Percentiles rank a stretch among this genome's conserved stretches.
phyloP scores from a whole-genome alignment of 2,797 vertebrate genomes.

The Bucorvus abyssinicus region DNA sequence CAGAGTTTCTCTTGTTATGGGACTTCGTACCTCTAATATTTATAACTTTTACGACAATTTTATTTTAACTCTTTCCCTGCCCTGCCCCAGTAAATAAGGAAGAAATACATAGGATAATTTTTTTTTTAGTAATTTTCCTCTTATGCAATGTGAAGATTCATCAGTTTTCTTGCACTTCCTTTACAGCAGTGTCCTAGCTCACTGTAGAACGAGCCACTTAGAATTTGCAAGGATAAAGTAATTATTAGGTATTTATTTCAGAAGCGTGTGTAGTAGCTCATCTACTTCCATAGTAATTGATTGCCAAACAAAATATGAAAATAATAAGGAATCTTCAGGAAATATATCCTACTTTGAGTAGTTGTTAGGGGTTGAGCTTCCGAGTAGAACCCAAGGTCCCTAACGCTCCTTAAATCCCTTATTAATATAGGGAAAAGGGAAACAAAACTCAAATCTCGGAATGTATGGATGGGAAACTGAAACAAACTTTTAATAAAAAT shows the following conservation, averaged over 20 bases:
- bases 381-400: too few relatives aligned
- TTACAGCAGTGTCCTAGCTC: not conserved
- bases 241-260: not conserved
- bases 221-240: not conserved
- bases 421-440: too few relatives aligned
- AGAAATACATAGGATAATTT: not conserved
- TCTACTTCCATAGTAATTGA: not conserved
- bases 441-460: too few relatives aligned
- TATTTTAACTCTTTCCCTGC: not conserved
- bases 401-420: too few relatives aligned
- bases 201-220: not conserved
- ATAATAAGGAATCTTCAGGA: not conserved
- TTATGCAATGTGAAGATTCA: not conserved
- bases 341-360: not conserved
- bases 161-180: not conserved
- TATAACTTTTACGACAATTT: not conserved
- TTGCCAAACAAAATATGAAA: not conserved
- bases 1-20: not conserved
- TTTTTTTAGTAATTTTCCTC: not conserved
- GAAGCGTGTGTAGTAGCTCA: not conserved
- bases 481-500: too few relatives aligned
- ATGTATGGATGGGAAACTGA: too few relatives aligned
- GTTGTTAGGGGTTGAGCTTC: too few relatives aligned
- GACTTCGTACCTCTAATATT: not conserved
- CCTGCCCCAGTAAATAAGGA: not conserved